Evolutionary conservation across 2,797 vertebrate species (phyloP).

Genomic region (Helostoma temminkii): DNA sequence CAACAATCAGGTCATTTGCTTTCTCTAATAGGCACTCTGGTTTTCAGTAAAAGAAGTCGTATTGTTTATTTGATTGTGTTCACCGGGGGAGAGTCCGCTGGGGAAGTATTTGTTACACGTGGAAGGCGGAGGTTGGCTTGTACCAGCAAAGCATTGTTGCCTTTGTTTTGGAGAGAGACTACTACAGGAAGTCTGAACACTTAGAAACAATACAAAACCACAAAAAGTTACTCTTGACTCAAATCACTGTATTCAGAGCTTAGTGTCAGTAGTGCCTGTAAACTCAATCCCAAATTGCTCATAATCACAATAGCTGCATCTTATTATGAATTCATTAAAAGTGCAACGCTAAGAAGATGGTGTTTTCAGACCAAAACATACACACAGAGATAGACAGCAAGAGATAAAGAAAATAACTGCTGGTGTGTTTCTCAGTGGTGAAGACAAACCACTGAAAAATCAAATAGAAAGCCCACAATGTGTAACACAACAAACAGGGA

Average conservation of each 20-base stretch:
- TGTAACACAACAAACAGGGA: slow-evolving; percentile 18
- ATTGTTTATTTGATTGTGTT: slow-evolving; percentile 83
- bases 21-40: slow-evolving; percentile 79
- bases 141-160: slow-evolving; percentile 50
- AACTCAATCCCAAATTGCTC: background rate
- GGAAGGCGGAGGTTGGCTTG: slow-evolving; percentile 68
- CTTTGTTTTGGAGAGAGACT: slow-evolving; percentile 70
- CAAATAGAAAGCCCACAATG: slow-evolving; percentile 15
- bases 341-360: background rate
- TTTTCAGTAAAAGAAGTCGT: slow-evolving; percentile 74
- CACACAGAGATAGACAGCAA: background rate
- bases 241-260: slow-evolving; percentile 41
- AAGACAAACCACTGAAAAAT: slow-evolving; percentile 17
- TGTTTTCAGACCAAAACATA: background rate
- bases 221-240: slow-evolving; percentile 52
- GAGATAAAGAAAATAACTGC: background rate
- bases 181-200: slow-evolving; percentile 65
- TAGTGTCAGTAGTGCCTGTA: slow-evolving; percentile 42
- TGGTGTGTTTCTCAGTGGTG: slow-evolving; percentile 17
- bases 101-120: slow-evolving; percentile 76
- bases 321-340: slow-evolving; percentile 14
- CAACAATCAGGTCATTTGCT: slow-evolving; percentile 81
- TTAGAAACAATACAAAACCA: slow-evolving; percentile 53
- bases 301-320: background rate
- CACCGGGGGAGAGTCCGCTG: slow-evolving; percentile 68